Evolutionary conservation across 1,140 invertebrate species (phyloP).

Genomic region (Dolichoris vasculosae): DNA sequence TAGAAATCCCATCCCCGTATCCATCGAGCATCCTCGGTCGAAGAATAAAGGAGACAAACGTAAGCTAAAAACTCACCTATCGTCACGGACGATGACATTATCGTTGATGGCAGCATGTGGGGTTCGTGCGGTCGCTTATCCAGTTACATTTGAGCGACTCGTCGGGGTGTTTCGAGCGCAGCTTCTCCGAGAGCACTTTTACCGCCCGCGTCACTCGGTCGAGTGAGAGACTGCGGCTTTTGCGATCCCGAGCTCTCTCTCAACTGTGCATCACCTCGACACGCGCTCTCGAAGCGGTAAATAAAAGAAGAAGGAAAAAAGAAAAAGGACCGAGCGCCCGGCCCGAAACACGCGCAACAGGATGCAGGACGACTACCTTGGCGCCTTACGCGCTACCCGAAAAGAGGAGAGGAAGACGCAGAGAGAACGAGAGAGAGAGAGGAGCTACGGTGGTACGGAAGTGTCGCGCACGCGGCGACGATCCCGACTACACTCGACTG

Average conservation of each 20-base stretch:
- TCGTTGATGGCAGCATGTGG: conserved; percentile 18
- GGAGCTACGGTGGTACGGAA: conserved; percentile 51
- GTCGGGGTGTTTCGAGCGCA: not conserved
- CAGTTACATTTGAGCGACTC: conserved; percentile 37
- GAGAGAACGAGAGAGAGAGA: not conserved
- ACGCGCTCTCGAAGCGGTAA: not conserved
- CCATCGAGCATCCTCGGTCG: too few relatives aligned
- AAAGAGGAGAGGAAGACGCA: conserved; percentile 18
- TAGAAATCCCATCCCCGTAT: too few relatives aligned
- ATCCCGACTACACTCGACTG: conserved; percentile 68
- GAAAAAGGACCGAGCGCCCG: not conserved
- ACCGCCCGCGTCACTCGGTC: too few relatives aligned
- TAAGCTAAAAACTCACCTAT: conserved; percentile 28
- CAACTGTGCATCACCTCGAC: not conserved
- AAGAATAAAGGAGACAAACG: not conserved
- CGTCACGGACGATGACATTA: not conserved
- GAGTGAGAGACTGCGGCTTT: not conserved
- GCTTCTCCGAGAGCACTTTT: not conserved
- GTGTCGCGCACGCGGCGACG: conserved; percentile 61
- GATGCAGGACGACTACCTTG: conserved; percentile 13
- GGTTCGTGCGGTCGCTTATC: not conserved
- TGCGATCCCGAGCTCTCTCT: not conserved
- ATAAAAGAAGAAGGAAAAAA: not conserved
- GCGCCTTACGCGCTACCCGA: not conserved
- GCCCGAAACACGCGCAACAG: conserved; percentile 11